These are phyloP conservation scores for Clivina fossor DNA, from an alignment of 2,888 invertebrate species.

Conservation along the genomic window DNA sequence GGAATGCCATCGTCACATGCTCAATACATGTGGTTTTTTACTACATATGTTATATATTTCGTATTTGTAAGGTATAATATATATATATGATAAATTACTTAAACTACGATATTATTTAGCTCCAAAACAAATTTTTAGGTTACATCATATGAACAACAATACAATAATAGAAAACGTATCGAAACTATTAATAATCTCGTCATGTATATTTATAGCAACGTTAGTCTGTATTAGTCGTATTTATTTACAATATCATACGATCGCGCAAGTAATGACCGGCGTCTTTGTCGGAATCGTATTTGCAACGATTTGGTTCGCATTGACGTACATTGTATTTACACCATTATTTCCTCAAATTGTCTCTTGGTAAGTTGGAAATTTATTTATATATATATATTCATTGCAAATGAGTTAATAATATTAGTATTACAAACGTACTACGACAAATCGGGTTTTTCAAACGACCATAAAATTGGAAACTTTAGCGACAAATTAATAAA, in stretches of 20 bases:
- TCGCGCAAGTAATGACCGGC: constrained; percentile 79
- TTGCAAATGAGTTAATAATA: too few species aligned
- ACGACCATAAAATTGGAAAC: too few species aligned
- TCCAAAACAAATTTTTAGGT: constrained; percentile 60
- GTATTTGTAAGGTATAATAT: constrained; percentile 78
- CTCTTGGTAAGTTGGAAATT: constrained; percentile 72
- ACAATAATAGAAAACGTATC: constrained; percentile 75
- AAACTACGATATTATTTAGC: not conserved
- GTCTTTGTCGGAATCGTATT: constrained; percentile 70
- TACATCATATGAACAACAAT: constrained; percentile 81
- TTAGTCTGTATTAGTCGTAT: constrained; percentile 72
- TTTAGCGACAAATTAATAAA: too few species aligned
- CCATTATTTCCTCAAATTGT: constrained; percentile 84
- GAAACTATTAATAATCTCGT: constrained; percentile 65
- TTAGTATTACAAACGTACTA: too few species aligned
- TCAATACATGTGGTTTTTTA: constrained; percentile 91
- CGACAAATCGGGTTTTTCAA: too few species aligned
- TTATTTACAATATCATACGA: constrained; percentile 85
- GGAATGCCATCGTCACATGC: constrained; percentile 93
- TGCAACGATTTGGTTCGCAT: constrained; percentile 79
- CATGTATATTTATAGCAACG: constrained; percentile 61
- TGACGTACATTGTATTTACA: constrained; percentile 78
- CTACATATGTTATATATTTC: constrained; percentile 81
- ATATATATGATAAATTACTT: not conserved
- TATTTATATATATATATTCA: too few species aligned